These are phyloP conservation scores for Lasioglossum albipes DNA, from an alignment of 1,140 invertebrate species.

Conservation along the genomic window DNA sequence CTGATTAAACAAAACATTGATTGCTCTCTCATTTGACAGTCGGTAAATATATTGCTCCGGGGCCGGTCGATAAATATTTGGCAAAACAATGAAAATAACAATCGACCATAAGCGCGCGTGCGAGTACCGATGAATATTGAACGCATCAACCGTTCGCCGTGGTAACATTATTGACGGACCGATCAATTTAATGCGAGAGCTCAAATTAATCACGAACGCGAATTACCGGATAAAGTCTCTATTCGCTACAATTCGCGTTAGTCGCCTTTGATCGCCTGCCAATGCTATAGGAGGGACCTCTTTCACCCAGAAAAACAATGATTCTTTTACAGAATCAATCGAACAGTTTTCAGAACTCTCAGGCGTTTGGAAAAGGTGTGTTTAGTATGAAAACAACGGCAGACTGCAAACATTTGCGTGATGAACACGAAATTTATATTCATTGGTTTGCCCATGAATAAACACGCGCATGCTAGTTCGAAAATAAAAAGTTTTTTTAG, in stretches of 20 bases:
- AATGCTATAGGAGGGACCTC: too few relatives aligned
- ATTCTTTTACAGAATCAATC: too few relatives aligned
- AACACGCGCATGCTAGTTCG: too few relatives aligned
- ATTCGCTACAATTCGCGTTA: not conserved
- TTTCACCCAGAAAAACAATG: too few relatives aligned
- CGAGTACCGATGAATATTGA: slow-evolving; percentile 24
- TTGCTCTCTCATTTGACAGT: slow-evolving; percentile 44
- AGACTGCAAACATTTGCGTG: too few relatives aligned
- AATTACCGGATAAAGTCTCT: not conserved
- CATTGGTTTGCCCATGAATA: too few relatives aligned
- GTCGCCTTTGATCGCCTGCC: not conserved
- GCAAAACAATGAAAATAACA: slow-evolving; percentile 44
- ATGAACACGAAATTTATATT: too few relatives aligned
- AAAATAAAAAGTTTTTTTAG: too few relatives aligned
- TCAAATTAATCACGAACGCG: slow-evolving; percentile 13
- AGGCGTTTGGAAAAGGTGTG: too few relatives aligned
- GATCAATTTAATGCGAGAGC: slow-evolving; percentile 15
- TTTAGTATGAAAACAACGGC: too few relatives aligned
- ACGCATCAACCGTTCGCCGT: not conserved
- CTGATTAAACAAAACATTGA: slow-evolving; percentile 47
- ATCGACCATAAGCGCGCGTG: slow-evolving; percentile 18
- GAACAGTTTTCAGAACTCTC: too few relatives aligned
- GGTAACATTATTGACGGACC: slow-evolving; percentile 19
- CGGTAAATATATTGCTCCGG: slow-evolving; percentile 36
- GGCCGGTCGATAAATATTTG: slow-evolving; percentile 36